phyloP scores from a whole-genome alignment of 1,140 invertebrate species.

The Leptoteleia sp. region DNA sequence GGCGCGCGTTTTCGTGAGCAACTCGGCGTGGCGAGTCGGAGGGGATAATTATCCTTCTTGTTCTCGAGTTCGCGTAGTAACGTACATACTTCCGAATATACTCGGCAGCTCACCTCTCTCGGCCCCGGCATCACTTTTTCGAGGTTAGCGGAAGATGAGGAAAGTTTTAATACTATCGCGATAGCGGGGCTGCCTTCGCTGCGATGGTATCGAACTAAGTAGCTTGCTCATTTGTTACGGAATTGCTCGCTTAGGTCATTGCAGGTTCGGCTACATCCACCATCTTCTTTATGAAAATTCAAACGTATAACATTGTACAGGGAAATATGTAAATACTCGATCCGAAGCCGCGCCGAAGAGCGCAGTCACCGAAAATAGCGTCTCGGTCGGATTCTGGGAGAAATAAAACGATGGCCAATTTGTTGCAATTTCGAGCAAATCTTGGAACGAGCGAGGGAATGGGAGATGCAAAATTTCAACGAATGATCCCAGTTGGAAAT shows the following conservation, averaged over 20 bases:
- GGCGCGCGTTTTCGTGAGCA: slow-evolving; percentile 43
- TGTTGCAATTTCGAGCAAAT: no score
- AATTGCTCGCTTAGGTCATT: slow-evolving; percentile 52
- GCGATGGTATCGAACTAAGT: slow-evolving; percentile 50
- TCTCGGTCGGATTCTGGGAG: not conserved
- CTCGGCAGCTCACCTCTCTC: slow-evolving; percentile 35
- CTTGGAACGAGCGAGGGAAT: no score
- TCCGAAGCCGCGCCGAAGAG: slow-evolving; percentile 5
- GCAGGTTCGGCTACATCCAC: slow-evolving; percentile 39
- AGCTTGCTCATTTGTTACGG: slow-evolving; percentile 45
- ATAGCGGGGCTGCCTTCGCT: slow-evolving; percentile 50
- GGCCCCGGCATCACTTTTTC: slow-evolving; percentile 73
- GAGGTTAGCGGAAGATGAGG: slow-evolving; percentile 78
- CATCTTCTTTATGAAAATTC: slow-evolving; percentile 53
- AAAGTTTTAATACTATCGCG: slow-evolving; percentile 77
- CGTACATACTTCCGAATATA: slow-evolving; percentile 39
- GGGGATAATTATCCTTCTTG: slow-evolving; percentile 68
- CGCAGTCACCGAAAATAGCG: not conserved
- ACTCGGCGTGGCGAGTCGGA: slow-evolving; percentile 10
- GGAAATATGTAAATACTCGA: slow-evolving; percentile 13
- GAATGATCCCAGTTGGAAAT: no score
- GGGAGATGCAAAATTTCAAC: no score
- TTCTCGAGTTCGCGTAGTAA: slow-evolving; percentile 40
- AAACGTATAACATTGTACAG: slow-evolving; percentile 11
- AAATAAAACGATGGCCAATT: slow-evolving; percentile 7